phyloP scores from a whole-genome alignment of 2,797 vertebrate species.

The Furcifer pardalis region DNA sequence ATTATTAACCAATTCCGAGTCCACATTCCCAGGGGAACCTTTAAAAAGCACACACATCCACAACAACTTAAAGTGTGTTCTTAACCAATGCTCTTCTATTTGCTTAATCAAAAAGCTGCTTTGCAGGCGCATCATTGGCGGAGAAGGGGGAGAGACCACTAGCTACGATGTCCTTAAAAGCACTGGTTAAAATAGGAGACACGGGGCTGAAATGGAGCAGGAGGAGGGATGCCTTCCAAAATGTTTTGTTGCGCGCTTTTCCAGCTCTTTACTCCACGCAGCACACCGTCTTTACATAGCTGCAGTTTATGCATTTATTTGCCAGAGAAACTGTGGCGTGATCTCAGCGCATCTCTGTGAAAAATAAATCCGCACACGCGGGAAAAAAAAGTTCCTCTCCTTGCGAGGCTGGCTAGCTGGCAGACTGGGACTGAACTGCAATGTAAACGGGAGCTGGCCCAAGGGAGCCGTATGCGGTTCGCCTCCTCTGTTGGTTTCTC shows the following conservation, averaged over 20 bases:
- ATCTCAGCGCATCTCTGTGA: too few species aligned
- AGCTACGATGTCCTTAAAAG: constrained; percentile 66
- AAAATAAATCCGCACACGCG: too few species aligned
- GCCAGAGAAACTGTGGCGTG: too few species aligned
- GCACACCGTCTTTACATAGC: not conserved
- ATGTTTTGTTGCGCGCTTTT: not conserved
- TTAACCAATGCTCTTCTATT: constrained; percentile 78
- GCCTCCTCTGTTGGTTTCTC: constrained; percentile 34
- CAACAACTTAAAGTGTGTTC: constrained; percentile 77
- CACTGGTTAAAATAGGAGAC: constrained; percentile 66
- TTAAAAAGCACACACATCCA: constrained; percentile 10
- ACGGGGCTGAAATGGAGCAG: constrained; percentile 51
- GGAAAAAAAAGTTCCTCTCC: too few species aligned
- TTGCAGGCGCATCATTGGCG: constrained; percentile 70
- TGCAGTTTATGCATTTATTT: too few species aligned
- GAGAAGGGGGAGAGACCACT: constrained; percentile 10
- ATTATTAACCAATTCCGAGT: constrained; percentile 86
- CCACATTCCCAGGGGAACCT: constrained; percentile 78
- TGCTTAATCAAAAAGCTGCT: constrained; percentile 77
- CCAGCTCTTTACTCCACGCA: not conserved
- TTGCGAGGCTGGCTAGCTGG: too few species aligned
- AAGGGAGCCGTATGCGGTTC: too few species aligned
- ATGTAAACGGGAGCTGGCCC: too few species aligned
- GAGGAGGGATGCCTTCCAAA: not conserved
- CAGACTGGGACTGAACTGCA: too few species aligned